phyloP scores from a whole-genome alignment of 2,888 invertebrate genomes.

The Luperina nickerlii region DNA sequence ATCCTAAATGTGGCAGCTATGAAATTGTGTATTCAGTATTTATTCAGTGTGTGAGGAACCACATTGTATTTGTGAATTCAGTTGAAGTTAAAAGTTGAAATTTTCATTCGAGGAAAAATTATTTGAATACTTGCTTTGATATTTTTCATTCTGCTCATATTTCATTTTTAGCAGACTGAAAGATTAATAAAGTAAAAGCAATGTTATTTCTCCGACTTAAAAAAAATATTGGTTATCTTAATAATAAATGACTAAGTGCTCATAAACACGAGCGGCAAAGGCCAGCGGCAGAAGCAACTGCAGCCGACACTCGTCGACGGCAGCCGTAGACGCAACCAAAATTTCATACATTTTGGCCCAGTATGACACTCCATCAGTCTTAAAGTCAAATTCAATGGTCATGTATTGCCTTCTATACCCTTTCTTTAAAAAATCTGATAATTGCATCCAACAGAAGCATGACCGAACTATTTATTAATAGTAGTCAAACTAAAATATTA shows the following conservation, averaged over 20 bases:
- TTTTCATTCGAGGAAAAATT: constrained; percentile 31
- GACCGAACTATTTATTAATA: too few relatives aligned
- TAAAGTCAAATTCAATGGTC: too few relatives aligned
- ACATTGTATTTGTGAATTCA: constrained; percentile 51
- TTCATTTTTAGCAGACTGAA: background rate
- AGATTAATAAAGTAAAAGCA: background rate
- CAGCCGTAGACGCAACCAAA: background rate
- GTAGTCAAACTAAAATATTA: too few relatives aligned
- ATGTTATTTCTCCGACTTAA: background rate
- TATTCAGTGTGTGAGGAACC: constrained; percentile 35
- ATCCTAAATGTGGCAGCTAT: constrained; percentile 43
- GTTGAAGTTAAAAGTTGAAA: constrained; percentile 43
- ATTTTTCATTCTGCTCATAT: constrained; percentile 15
- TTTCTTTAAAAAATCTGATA: too few relatives aligned
- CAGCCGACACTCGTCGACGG: background rate
- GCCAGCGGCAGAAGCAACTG: background rate
- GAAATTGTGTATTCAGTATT: constrained; percentile 46
- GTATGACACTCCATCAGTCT: background rate
- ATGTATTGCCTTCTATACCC: too few relatives aligned
- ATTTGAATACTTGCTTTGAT: constrained; percentile 9
- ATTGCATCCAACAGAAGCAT: too few relatives aligned
- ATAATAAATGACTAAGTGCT: background rate
- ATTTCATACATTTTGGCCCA: background rate
- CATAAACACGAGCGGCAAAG: background rate
- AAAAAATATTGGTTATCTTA: background rate